Conservation (phyloP, 2,797 vertebrate species). For the Liasis olivaceus region DNA sequence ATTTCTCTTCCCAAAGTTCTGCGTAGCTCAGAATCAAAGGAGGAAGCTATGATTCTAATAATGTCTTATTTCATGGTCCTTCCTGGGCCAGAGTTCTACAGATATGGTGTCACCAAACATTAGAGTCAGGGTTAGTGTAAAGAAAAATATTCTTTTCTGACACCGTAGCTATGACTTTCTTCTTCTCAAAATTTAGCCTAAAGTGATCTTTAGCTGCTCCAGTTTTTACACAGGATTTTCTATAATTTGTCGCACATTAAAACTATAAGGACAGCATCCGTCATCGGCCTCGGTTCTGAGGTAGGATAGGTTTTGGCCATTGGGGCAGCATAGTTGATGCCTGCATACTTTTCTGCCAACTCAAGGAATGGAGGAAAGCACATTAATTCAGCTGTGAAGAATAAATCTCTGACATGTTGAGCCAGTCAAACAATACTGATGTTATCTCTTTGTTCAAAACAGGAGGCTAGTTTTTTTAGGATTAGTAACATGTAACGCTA, state of each 20-base stretch:
- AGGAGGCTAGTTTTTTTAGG: background rate
- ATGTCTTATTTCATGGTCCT: background rate
- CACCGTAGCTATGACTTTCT: background rate
- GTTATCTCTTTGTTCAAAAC: background rate
- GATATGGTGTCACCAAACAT: background rate
- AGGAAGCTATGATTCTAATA: background rate
- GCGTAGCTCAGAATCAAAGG: background rate
- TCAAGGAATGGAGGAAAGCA: background rate
- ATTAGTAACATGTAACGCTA: background rate
- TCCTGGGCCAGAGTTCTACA: background rate
- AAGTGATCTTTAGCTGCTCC: background rate
- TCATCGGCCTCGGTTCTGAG: background rate
- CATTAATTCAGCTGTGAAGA: background rate
- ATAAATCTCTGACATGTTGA: background rate
- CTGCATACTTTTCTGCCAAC: background rate
- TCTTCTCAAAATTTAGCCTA: background rate
- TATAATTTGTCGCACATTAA: background rate
- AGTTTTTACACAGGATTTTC: background rate
- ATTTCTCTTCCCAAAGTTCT: background rate
- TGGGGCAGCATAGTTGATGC: background rate
- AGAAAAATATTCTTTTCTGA: background rate
- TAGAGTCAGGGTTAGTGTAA: background rate
- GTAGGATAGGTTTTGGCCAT: background rate
- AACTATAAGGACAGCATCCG: too few species aligned
- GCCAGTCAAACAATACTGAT: background rate